Percentiles rank a stretch among this genome's conserved stretches.
Evolutionary conservation across 37 sponge, comb jelly and placozoan genomes (phyloP).

Genomic region (Hexactinellida sp.): DNA sequence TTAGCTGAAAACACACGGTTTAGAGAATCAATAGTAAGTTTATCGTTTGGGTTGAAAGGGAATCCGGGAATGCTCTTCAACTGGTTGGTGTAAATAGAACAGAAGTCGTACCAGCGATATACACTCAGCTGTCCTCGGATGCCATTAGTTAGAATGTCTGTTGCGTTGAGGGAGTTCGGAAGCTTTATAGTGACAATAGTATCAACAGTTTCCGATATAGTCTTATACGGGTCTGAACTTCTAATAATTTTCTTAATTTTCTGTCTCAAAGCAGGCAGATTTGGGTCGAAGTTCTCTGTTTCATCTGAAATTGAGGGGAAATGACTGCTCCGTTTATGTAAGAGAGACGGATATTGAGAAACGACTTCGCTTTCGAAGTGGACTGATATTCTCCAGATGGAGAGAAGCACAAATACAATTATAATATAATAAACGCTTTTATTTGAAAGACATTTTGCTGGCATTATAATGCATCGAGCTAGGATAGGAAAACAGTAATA

Average conservation of each 20-base stretch:
- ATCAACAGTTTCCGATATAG: neutral
- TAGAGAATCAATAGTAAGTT: neutral
- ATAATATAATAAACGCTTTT: neutral
- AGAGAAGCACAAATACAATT: neutral
- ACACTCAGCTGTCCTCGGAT: neutral
- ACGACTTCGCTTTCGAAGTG: neutral
- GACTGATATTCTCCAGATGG: neutral
- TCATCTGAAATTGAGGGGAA: no score
- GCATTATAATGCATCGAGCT: neutral
- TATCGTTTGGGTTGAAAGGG: neutral
- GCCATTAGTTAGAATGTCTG: neutral
- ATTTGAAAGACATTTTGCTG: no score
- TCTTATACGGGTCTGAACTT: neutral
- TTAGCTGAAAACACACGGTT: neutral
- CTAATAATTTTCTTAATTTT: neutral
- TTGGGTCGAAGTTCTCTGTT: neutral
- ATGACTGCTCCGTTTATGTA: neutral
- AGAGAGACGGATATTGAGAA: neutral
- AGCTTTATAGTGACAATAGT: neutral
- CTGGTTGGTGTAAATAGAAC: neutral
- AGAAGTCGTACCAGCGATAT: neutral
- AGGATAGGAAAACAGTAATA: no score
- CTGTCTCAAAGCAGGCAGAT: neutral
- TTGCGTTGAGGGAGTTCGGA: neutral
- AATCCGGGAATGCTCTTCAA: neutral